A percentile compares a stretch with the other conserved stretches of the same genome.
phyloP scores from a whole-genome alignment of 2,888 invertebrate genomes.

The Drosophila greeni region DNA sequence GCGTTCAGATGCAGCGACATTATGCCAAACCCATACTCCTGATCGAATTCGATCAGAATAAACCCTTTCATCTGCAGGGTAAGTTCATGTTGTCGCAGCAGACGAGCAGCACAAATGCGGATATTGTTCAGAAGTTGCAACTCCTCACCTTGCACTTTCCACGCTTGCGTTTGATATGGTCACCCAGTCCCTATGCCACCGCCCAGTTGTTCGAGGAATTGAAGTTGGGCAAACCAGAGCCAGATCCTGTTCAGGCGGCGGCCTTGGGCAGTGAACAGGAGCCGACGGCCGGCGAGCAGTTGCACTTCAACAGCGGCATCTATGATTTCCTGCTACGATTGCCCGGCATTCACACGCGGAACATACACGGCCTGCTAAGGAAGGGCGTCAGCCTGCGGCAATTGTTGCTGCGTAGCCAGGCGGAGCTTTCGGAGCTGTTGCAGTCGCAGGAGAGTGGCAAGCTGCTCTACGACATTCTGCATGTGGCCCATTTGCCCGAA shows the following conservation, averaged over 20 bases:
- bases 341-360: constrained; percentile 93
- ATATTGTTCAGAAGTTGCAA: constrained; percentile 91
- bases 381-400: constrained; percentile 85
- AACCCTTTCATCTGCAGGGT: constrained; percentile 93
- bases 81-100: constrained; percentile 89
- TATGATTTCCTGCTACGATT: constrained; percentile 91
- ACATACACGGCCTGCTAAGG: constrained; percentile 87
- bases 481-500: constrained; percentile 82
- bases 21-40: constrained; percentile 93
- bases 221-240: constrained; percentile 92
- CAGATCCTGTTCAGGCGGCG: constrained; percentile 85
- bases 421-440: constrained; percentile 85
- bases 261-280: constrained; percentile 85
- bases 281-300: constrained; percentile 78
- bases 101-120: constrained; percentile 82
- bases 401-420: constrained; percentile 82
- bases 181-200: constrained; percentile 96
- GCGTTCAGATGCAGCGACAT: constrained; percentile 93
- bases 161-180: constrained; percentile 95
- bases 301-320: constrained; percentile 85
- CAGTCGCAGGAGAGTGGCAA: constrained; percentile 86
- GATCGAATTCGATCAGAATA: constrained; percentile 97
- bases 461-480: constrained; percentile 85
- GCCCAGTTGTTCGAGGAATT: constrained; percentile 97
- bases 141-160: constrained; percentile 97